Base-by-base conservation (phyloP, 2,888 invertebrate genomes). In the Gymnosoma rotundatum region DNA sequence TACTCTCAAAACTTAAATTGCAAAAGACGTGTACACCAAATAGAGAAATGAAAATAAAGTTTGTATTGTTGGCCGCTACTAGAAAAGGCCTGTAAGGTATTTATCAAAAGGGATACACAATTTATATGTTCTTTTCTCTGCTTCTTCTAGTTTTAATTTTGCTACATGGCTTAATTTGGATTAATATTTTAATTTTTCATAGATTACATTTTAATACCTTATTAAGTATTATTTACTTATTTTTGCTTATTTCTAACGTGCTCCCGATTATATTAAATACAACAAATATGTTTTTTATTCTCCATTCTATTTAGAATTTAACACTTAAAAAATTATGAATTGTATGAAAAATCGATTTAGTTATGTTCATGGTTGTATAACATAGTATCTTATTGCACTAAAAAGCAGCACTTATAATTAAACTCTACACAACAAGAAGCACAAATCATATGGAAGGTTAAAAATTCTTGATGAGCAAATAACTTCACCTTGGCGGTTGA, bases 81-180 rank as follows among this genome's bases (percentile, higher is more conserved):
- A 18, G 54, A 14, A 38, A 38, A 74, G 66, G 67, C 58, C 61
- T 25, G 10, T 60, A 48, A 63, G 52, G 72, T 69, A 80, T 73
- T 69, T 80, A 76, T 80, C 56, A 78, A 80, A 78, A 73, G 78
- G 54, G 80, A 78, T 83, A 83, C 83, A 83, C 70, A 83, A 83
- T 83, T 79, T 81, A 74, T 80, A 67, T 74, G 61, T 80, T 80
- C 54, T 73, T 50, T 67, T 52, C 54, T 70, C 36, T 70, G 78
- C 56, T 75, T 69, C 74, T 74, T 74, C 56, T 14, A 36, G 10
- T 9, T 48, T 45, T 20, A 25, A 69, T 63, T 78, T 52, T n/a
- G 54, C 42, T 78, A 45, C 21, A 63, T 63, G 25, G 54, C 36
- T 45, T 4, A 61, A 56, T 52, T 32, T 36, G 2, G 12, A 45